phyloP scores from a whole-genome alignment of 2,797 vertebrate species.

The Ptychobarbus kaznakovi region DNA sequence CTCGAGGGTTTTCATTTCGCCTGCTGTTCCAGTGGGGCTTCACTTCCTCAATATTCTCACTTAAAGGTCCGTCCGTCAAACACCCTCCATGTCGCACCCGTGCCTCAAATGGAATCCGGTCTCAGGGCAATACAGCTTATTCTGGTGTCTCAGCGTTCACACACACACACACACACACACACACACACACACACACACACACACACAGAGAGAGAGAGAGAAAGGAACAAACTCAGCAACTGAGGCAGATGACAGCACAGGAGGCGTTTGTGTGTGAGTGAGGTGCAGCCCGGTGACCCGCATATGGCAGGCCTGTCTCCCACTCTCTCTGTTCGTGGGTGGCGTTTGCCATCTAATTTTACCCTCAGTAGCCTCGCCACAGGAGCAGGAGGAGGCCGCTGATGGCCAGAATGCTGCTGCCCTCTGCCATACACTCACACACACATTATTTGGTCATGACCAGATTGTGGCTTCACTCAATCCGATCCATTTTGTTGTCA shows the following conservation, averaged over 20 bases:
- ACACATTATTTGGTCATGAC: slow-evolving; percentile 17
- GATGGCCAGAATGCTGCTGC: slow-evolving; percentile 7
- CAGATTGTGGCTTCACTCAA: slow-evolving; percentile 28
- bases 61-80: slow-evolving; percentile 41
- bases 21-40: slow-evolving; percentile 37
- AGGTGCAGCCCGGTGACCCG: slow-evolving; percentile 35
- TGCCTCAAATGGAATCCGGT: slow-evolving; percentile 44
- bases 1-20: slow-evolving; percentile 49
- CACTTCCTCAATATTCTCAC: slow-evolving; percentile 48
- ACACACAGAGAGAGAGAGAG: not conserved
- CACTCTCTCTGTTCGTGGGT: slow-evolving; percentile 19
- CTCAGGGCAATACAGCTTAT: slow-evolving; percentile 51
- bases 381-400: slow-evolving; percentile 30
- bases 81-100: slow-evolving; percentile 27
- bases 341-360: slow-evolving; percentile 43
- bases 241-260: slow-evolving; percentile 28
- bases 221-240: slow-evolving; percentile 20
- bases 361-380: slow-evolving; percentile 2
- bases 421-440: not conserved
- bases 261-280: slow-evolving; percentile 32
- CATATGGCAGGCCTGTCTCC: slow-evolving; percentile 35
- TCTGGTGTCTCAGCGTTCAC: slow-evolving; percentile 3
- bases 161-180: slow-evolving; percentile 11
- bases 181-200: not conserved
- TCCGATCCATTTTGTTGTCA: slow-evolving; percentile 10